These are phyloP conservation scores for Sardina pilchardus DNA, from an alignment of 2,113 vertebrate genomes.

Conservation along the genomic window DNA sequence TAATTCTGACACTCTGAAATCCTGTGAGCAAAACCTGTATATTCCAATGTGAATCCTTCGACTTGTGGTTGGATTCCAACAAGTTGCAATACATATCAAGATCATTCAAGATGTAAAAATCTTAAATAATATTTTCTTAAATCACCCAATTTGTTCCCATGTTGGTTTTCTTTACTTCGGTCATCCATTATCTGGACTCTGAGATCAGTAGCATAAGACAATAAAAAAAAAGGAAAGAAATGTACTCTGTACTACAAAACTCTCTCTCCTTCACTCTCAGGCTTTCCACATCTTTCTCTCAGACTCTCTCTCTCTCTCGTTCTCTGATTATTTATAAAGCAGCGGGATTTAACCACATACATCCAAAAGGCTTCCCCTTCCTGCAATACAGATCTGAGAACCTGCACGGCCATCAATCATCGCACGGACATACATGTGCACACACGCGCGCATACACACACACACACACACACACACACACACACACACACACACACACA, in stretches of 20 bases:
- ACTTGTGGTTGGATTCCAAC: neutral
- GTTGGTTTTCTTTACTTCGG: neutral
- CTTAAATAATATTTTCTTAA: neutral
- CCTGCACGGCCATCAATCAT: neutral
- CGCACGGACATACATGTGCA: neutral
- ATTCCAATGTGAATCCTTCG: neutral
- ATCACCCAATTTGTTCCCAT: neutral
- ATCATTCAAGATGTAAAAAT: neutral
- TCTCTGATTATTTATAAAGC: neutral
- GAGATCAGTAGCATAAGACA: neutral
- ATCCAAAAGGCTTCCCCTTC: constrained; percentile 2
- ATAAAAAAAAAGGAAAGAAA: neutral
- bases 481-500: neutral
- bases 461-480: neutral
- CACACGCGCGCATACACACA: neutral
- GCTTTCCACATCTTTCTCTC: too few species aligned
- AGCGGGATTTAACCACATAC: neutral
- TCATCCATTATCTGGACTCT: neutral
- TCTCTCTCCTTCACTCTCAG: too few species aligned
- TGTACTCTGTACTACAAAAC: neutral
- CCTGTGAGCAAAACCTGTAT: neutral
- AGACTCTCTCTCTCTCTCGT: neutral
- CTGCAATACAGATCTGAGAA: constrained; percentile 5
- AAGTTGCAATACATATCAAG: neutral
- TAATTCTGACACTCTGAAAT: neutral